These are phyloP conservation scores for Drosophila hamatofila DNA, from an alignment of 2,888 invertebrate species.

Conservation along the genomic window DNA sequence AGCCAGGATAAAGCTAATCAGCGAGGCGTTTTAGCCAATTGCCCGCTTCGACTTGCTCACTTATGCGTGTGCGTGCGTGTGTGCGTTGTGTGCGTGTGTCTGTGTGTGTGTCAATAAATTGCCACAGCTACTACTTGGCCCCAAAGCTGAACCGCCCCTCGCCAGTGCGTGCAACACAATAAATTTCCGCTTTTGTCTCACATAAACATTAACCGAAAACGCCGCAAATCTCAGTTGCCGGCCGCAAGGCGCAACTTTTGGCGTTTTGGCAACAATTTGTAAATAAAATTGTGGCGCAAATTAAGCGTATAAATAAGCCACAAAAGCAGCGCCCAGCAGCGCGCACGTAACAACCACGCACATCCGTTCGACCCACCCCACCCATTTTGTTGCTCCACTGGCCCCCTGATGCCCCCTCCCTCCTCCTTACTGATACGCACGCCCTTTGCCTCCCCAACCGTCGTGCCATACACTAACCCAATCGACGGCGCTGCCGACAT, in stretches of 20 bases:
- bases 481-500: conserved; percentile 43
- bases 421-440: neutral
- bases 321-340: conserved; percentile 51
- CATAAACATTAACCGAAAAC: conserved; percentile 71
- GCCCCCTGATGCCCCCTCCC: neutral
- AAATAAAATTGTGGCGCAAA: conserved; percentile 83
- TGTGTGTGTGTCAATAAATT: conserved; percentile 63
- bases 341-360: conserved; percentile 39
- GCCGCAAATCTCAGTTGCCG: conserved; percentile 75
- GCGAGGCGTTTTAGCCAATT: conserved; percentile 59
- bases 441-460: neutral
- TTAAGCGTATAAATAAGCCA: conserved; percentile 84
- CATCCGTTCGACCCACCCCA: conserved; percentile 49
- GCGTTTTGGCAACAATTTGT: conserved; percentile 80
- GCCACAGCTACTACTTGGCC: conserved; percentile 40
- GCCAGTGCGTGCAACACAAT: conserved; percentile 58
- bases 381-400: no score
- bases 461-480: conserved; percentile 32
- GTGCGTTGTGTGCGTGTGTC: conserved; percentile 19
- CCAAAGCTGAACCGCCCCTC: conserved; percentile 7
- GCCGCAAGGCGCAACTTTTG: conserved; percentile 60
- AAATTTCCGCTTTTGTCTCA: conserved; percentile 76
- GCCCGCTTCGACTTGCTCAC: conserved; percentile 31
- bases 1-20: conserved; percentile 58
- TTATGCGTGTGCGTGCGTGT: conserved; percentile 17